Percentiles rank a stretch among this genome's conserved stretches.
These are phyloP conservation scores for Miniopterus natalensis DNA, from an alignment of 2,113 vertebrate species.

Conservation along the genomic window DNA sequence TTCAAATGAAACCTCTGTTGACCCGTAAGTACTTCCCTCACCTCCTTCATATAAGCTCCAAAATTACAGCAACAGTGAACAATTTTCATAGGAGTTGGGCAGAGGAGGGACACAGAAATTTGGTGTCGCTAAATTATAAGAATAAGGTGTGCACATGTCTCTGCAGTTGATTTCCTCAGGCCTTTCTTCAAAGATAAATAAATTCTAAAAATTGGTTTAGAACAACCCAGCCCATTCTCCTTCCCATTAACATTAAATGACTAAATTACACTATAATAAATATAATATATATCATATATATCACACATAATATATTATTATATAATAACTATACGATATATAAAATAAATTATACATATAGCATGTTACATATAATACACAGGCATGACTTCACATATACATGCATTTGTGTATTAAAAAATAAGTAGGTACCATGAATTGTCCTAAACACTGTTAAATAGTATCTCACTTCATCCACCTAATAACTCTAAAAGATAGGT, in stretches of 20 bases:
- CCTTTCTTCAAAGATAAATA: constrained; percentile 35
- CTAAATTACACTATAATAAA: neutral
- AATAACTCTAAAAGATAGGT: neutral
- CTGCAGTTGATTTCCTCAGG: neutral
- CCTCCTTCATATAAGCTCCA: neutral
- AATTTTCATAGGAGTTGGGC: neutral
- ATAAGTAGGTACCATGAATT: neutral
- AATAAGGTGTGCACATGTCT: neutral
- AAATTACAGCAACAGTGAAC: neutral
- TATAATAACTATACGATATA: neutral
- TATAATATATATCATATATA: neutral
- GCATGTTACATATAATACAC: neutral
- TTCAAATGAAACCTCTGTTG: neutral
- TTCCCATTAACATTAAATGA: constrained; percentile 9
- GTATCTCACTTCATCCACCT: neutral
- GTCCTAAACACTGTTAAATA: neutral
- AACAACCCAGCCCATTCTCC: neutral
- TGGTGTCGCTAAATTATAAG: neutral
- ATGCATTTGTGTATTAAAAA: neutral
- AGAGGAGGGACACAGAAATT: neutral
- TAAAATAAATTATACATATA: neutral
- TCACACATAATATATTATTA: neutral
- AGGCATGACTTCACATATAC: neutral
- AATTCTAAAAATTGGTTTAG: constrained; percentile 27
- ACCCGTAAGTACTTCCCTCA: neutral